These are phyloP conservation scores for Apeltes quadracus DNA, from an alignment of 2,113 vertebrate genomes.

Conservation along the genomic window DNA sequence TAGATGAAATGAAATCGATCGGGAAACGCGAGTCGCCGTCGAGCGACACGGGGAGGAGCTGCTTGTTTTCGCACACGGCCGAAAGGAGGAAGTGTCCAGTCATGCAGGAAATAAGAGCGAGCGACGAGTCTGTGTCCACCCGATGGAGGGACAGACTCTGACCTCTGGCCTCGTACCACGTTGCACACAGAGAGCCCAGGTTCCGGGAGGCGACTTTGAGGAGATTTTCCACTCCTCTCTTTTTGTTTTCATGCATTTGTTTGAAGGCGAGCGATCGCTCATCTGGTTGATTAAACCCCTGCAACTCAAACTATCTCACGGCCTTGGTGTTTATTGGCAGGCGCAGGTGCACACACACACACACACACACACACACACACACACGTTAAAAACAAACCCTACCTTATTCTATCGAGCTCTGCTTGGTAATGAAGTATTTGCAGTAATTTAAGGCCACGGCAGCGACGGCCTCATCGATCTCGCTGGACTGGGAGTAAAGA, in stretches of 20 bases:
- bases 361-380: constrained; percentile 9
- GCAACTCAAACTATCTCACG: constrained; percentile 52
- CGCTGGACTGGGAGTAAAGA: constrained; percentile 71
- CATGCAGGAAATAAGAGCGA: constrained; percentile 76
- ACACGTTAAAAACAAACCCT: constrained; percentile 22
- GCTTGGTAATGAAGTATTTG: constrained; percentile 69
- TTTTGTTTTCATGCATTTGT: constrained; percentile 16
- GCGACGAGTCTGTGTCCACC: constrained; percentile 65
- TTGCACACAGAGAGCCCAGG: not conserved
- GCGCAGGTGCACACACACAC: constrained; percentile 22
- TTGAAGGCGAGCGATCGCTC: constrained; percentile 25
- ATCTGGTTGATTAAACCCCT: constrained; percentile 65
- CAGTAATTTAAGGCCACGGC: constrained; percentile 72
- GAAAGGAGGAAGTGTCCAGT: constrained; percentile 65
- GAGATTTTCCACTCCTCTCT: constrained; percentile 28
- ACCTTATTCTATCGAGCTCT: constrained; percentile 52
- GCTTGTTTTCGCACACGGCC: constrained; percentile 61
- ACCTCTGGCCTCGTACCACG: too few species aligned
- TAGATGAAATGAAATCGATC: constrained; percentile 51
- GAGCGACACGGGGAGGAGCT: constrained; percentile 59
- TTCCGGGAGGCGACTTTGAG: constrained; percentile 47
- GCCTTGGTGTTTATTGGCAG: constrained; percentile 71
- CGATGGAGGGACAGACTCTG: constrained; percentile 68
- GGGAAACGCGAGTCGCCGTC: constrained; percentile 53
- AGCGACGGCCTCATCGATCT: constrained; percentile 72